A percentile compares a stretch with the other conserved stretches of the same genome.
Conservation (phyloP, 2,888 invertebrate species). For the Cephonodes hylas region DNA sequence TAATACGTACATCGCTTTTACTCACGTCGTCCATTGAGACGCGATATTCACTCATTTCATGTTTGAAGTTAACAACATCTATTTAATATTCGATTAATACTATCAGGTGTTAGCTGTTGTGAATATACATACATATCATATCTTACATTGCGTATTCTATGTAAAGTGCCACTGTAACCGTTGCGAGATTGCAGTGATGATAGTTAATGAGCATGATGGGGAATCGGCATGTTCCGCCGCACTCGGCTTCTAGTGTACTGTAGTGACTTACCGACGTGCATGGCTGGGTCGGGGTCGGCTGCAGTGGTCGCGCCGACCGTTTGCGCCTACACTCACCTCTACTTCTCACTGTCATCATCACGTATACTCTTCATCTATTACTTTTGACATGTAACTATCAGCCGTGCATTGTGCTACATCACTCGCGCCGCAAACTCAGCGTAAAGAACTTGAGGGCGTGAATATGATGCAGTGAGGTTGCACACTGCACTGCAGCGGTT, state of each 20-base stretch:
- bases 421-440: neutral
- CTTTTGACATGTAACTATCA: neutral
- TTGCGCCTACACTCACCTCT: neutral
- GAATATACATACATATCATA: neutral
- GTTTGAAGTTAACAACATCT: neutral
- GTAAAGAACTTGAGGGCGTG: neutral
- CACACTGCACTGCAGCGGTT: neutral
- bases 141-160: neutral
- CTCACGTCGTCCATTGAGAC: neutral
- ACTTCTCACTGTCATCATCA: neutral
- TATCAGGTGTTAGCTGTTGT: conserved; percentile 6
- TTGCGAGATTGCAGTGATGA: neutral
- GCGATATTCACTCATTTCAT: neutral
- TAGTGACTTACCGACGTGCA: neutral
- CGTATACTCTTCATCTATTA: conserved; percentile 5
- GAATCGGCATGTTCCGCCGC: neutral
- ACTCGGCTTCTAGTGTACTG: neutral
- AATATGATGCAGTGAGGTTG: neutral
- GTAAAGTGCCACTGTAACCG: neutral
- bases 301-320: neutral
- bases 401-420: neutral
- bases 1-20: neutral
- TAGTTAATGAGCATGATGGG: neutral
- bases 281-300: neutral
- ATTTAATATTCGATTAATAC: neutral